phyloP scores from a whole-genome alignment of 2,888 invertebrate genomes.

The Cheilosia soror region DNA sequence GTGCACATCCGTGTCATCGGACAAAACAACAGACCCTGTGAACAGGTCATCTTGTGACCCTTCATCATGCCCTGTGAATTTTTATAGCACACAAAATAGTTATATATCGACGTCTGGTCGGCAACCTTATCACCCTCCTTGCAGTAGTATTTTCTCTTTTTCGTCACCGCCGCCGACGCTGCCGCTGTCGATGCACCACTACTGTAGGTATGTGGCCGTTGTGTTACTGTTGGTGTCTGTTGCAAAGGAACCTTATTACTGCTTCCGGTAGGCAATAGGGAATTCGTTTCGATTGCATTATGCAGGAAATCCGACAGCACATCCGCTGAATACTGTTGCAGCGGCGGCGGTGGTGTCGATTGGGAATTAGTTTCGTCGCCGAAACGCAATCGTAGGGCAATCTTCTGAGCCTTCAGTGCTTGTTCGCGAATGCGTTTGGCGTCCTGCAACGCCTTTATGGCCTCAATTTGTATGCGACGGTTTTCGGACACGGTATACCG shows the following conservation, averaged over 20 bases:
- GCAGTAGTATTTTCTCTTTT: slow-evolving; percentile 83
- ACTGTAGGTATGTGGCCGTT: slow-evolving; percentile 1
- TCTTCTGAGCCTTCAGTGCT: slow-evolving; percentile 80
- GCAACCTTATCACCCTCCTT: slow-evolving; percentile 84
- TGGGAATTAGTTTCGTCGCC: slow-evolving; percentile 53
- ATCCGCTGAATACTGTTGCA: slow-evolving; percentile 41
- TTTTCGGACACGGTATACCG: slow-evolving; percentile 80
- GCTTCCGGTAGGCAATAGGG: slow-evolving; percentile 6
- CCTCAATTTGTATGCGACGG: slow-evolving; percentile 80
- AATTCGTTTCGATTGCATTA: slow-evolving; percentile 51
- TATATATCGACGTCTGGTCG: slow-evolving; percentile 83
- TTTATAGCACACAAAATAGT: slow-evolving; percentile 84
- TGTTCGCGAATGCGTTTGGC: slow-evolving; percentile 81
- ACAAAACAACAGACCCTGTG: slow-evolving; percentile 84
- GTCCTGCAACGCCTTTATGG: slow-evolving; percentile 80
- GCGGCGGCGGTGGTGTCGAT: slow-evolving; percentile 26
- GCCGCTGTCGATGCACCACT: slow-evolving; percentile 1
- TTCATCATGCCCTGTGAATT: slow-evolving; percentile 82
- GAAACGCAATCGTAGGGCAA: slow-evolving; percentile 80
- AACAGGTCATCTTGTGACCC: slow-evolving; percentile 84
- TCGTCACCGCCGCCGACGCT: slow-evolving; percentile 58
- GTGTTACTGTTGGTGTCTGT: slow-evolving; percentile 43
- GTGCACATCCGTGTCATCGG: slow-evolving; percentile 84
- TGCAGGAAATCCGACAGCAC: slow-evolving; percentile 51
- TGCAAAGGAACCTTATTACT: slow-evolving; percentile 49